Evolutionary conservation across 2,888 invertebrate genomes (phyloP).

Genomic region (Hybos culiciformis): DNA sequence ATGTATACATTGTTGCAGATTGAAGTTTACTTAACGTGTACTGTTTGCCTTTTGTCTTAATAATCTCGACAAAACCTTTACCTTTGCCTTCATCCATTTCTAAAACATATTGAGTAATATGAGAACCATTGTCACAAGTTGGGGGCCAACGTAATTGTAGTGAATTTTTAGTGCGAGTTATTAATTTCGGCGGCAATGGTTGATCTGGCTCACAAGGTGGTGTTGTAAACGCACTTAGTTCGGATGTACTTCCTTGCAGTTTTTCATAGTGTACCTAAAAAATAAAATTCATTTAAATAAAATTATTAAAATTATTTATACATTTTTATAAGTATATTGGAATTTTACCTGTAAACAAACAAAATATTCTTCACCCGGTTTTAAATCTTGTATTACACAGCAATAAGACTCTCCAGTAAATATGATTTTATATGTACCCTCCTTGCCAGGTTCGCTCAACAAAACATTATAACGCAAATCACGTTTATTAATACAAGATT

Average conservation of each 20-base stretch:
- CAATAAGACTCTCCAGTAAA: slow-evolving; percentile 65
- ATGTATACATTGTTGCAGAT: slow-evolving; percentile 66
- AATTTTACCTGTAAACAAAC: slow-evolving; percentile 58
- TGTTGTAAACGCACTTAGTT: slow-evolving; percentile 67
- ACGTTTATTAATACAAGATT: slow-evolving; percentile 24
- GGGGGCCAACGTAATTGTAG: slow-evolving; percentile 58
- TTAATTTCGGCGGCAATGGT: slow-evolving; percentile 57
- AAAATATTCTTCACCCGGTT: slow-evolving; percentile 78
- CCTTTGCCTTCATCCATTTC: slow-evolving; percentile 63
- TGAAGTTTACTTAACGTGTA: slow-evolving; percentile 61
- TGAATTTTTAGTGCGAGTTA: slow-evolving; percentile 54
- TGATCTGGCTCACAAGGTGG: slow-evolving; percentile 71
- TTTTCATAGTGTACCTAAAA: slow-evolving; percentile 43
- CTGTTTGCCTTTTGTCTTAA: slow-evolving; percentile 59
- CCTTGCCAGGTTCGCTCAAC: slow-evolving; percentile 61
- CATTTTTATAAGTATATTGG: not conserved
- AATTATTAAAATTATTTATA: not conserved
- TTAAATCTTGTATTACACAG: slow-evolving; percentile 69
- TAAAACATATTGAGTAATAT: slow-evolving; percentile 59
- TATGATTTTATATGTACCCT: slow-evolving; percentile 72
- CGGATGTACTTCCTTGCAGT: slow-evolving; percentile 59
- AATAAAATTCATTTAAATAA: not conserved
- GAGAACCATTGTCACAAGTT: slow-evolving; percentile 66
- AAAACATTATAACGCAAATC: slow-evolving; percentile 64
- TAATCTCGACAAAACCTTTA: slow-evolving; percentile 58